phyloP scores from a whole-genome alignment of 2,888 invertebrate genomes.

The Polyploca ridens region DNA sequence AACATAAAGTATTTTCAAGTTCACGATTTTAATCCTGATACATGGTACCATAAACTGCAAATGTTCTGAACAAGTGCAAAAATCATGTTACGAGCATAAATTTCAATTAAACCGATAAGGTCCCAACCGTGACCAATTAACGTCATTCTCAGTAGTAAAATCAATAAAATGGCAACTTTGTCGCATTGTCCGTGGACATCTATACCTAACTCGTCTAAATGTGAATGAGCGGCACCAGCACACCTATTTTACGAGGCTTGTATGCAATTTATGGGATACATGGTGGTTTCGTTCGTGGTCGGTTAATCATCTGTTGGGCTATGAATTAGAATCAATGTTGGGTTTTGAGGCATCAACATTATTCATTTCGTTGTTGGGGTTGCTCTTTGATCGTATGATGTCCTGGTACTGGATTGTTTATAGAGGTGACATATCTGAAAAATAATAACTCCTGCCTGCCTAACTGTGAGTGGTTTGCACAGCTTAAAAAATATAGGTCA shows the following conservation, averaged over 20 bases:
- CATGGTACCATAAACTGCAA: not conserved
- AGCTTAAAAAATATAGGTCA: too few species aligned
- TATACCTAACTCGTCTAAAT: constrained; percentile 35
- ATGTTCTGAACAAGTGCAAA: not conserved
- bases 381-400: constrained; percentile 14
- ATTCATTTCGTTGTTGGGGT: not conserved
- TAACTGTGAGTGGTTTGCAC: too few species aligned
- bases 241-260: constrained; percentile 39
- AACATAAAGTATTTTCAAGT: not conserved
- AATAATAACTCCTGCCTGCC: too few species aligned
- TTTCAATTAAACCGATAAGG: constrained; percentile 6
- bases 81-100: constrained; percentile 1
- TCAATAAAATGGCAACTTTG: constrained; percentile 5
- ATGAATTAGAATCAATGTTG: constrained; percentile 49
- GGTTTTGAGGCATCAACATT: not conserved
- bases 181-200: constrained; percentile 5
- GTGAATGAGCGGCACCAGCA: constrained; percentile 42
- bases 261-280: constrained; percentile 44
- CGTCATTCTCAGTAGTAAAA: constrained; percentile 4
- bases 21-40: too few species aligned
- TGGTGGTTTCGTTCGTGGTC: constrained; percentile 41
- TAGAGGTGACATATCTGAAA: not conserved
- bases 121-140: constrained; percentile 6
- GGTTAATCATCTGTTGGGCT: constrained; percentile 46
- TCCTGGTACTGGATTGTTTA: constrained; percentile 13